phyloP scores from a whole-genome alignment of 1,140 invertebrate species.

The Rhyzopertha dominica region DNA sequence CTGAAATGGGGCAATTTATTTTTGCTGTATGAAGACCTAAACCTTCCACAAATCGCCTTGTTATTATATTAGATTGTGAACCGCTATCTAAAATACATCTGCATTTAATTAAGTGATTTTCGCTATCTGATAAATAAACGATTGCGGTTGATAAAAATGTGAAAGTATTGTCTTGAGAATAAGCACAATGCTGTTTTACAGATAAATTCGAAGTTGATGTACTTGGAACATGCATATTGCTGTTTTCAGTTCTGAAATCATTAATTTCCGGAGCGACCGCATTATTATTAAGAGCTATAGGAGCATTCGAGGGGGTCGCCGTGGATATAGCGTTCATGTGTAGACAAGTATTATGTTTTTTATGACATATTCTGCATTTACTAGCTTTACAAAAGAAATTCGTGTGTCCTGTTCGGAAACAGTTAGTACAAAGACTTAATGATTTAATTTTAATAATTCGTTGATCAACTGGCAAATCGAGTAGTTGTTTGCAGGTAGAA shows the following conservation, averaged over 20 bases:
- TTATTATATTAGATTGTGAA: constrained; percentile 17
- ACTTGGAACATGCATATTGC: too few species aligned
- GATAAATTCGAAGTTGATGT: too few species aligned
- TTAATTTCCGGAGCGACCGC: too few species aligned
- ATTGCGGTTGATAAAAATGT: constrained; percentile 12
- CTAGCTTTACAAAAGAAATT: constrained; percentile 10
- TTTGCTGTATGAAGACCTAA: constrained; percentile 3
- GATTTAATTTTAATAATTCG: constrained; percentile 9
- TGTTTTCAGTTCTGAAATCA: too few species aligned
- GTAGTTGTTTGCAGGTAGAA: constrained; percentile 8
- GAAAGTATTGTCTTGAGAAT: constrained; percentile 6
- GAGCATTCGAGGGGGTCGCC: too few species aligned
- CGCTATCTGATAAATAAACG: background rate
- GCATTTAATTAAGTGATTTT: constrained; percentile 3
- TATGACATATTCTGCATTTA: too few species aligned
- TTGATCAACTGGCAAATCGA: constrained; percentile 1
- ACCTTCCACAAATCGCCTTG: background rate
- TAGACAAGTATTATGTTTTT: too few species aligned
- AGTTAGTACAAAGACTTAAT: constrained; percentile 15
- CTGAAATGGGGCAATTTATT: constrained; percentile 11
- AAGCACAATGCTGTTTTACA: constrained; percentile 2
- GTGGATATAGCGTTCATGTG: background rate
- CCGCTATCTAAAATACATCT: constrained; percentile 7
- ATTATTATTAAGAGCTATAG: too few species aligned
- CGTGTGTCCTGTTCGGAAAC: constrained; percentile 10